A percentile compares a stretch with the other conserved stretches of the same genome.
phyloP scores from a whole-genome alignment of 2,888 invertebrate species.

The Pristionchus exspectatus region DNA sequence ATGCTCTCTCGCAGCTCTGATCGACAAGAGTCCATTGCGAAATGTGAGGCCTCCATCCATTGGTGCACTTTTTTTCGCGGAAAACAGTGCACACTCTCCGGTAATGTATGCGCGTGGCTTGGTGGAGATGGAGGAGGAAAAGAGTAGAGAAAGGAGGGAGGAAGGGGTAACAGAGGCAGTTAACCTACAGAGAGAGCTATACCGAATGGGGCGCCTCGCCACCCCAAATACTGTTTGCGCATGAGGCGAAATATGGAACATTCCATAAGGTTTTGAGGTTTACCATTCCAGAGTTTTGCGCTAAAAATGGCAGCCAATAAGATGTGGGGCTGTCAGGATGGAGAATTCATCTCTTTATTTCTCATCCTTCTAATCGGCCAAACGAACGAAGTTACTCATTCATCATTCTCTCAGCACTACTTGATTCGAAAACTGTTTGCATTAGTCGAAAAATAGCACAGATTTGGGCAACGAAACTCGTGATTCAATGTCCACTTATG shows the following conservation, averaged over 20 bases:
- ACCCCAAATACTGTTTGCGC: no score
- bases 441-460: background rate
- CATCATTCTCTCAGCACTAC: no score
- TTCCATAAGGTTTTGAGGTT: no score
- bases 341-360: no score
- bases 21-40: background rate
- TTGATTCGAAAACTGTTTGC: background rate
- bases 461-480: background rate
- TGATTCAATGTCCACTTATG: background rate
- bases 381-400: no score
- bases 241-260: no score
- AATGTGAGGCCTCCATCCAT: no score
- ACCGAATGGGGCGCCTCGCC: background rate
- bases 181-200: background rate
- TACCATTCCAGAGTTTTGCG: no score
- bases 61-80: background rate
- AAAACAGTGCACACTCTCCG: background rate
- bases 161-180: slow-evolving; percentile 2
- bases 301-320: no score
- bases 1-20: background rate
- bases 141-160: background rate
- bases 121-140: background rate
- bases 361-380: no score
- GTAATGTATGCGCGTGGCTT: slow-evolving; percentile 14
- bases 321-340: no score